These are phyloP conservation scores for Cyphotilapia sp. DNA, from an alignment of 2,113 vertebrate species.

Conservation along the genomic window DNA sequence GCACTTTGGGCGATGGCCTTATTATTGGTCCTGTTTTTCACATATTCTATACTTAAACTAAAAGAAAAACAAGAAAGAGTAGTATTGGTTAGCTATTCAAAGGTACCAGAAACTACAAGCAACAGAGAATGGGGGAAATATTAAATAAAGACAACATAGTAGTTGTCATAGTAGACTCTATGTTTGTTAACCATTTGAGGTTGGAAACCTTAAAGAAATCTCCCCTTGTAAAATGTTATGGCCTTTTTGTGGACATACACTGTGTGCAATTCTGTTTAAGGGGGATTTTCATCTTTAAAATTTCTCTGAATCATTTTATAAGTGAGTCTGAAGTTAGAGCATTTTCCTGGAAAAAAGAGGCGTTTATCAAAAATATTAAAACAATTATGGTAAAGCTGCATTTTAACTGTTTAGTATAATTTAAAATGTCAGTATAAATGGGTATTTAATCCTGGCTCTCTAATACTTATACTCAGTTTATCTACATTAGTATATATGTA, in stretches of 20 bases:
- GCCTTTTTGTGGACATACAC: not conserved
- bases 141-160: not conserved
- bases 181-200: not conserved
- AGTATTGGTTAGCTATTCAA: not conserved
- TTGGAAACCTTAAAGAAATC: not conserved
- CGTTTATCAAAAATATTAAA: not conserved
- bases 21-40: not conserved
- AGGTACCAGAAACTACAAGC: not conserved
- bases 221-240: not conserved
- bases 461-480: not conserved
- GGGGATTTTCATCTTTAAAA: not conserved
- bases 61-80: not conserved
- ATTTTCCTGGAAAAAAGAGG: not conserved
- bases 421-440: not conserved
- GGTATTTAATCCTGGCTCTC: not conserved
- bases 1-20: not conserved
- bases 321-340: not conserved
- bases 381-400: not conserved
- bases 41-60: not conserved
- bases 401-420: not conserved
- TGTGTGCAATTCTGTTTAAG: not conserved
- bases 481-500: not conserved
- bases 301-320: not conserved
- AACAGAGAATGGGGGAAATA: not conserved
- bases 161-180: not conserved